Percentiles rank a stretch among this genome's conserved stretches.
These are phyloP conservation scores for Anagyrus pseudococci DNA, from an alignment of 2,888 invertebrate species.

Conservation along the genomic window DNA sequence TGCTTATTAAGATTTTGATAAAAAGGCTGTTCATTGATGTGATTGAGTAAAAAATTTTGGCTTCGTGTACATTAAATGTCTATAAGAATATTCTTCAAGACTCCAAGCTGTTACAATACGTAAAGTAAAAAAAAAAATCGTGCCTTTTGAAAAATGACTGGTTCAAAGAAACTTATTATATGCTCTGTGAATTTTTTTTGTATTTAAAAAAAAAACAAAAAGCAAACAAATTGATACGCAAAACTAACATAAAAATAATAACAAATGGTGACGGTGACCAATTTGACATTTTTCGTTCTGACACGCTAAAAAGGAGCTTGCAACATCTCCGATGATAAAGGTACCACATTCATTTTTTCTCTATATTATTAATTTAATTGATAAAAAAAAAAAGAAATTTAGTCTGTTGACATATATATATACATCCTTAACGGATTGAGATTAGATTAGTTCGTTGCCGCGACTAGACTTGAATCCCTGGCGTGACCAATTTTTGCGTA, in stretches of 20 bases:
- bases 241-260: slow-evolving; percentile 40
- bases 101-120: slow-evolving; percentile 35
- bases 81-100: slow-evolving; percentile 36
- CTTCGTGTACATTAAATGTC: slow-evolving; percentile 36
- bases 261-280: slow-evolving; percentile 62
- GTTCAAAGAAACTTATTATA: slow-evolving; percentile 44
- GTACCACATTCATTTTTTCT: slow-evolving; percentile 58
- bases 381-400: slow-evolving; percentile 16
- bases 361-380: slow-evolving; percentile 42
- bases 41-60: slow-evolving; percentile 29
- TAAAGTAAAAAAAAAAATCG: slow-evolving; percentile 45
- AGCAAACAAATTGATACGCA: slow-evolving; percentile 45
- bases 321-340: slow-evolving; percentile 63
- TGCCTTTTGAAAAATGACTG: slow-evolving; percentile 61
- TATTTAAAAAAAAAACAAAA: neutral
- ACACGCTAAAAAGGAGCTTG: slow-evolving; percentile 62
- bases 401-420: slow-evolving; percentile 59
- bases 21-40: slow-evolving; percentile 33
- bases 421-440: no score
- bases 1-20: slow-evolving; percentile 10
- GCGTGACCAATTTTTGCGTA: slow-evolving; percentile 65
- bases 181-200: slow-evolving; percentile 49
- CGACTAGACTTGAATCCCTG: slow-evolving; percentile 63
- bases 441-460: slow-evolving; percentile 52
- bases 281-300: slow-evolving; percentile 64